A percentile compares a stretch with the other conserved stretches of the same genome.
Conservation (phyloP, 2,888 invertebrate species). For the Barypeithes pellucidus region DNA sequence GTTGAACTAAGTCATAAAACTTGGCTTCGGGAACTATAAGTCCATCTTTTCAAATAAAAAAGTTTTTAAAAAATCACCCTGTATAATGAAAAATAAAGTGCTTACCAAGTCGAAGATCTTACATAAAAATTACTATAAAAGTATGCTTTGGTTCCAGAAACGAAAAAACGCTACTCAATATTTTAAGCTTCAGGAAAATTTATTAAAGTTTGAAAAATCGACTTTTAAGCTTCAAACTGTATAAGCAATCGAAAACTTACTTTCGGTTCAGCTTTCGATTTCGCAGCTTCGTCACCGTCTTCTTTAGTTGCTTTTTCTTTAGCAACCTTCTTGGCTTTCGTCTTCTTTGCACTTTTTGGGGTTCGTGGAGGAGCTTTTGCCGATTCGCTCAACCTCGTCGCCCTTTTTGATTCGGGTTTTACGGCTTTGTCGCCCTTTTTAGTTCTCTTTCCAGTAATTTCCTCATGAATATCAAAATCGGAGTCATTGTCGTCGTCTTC, state of each 20-base stretch:
- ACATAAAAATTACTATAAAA: too few species aligned
- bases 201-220: too few species aligned
- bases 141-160: too few species aligned
- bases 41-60: too few species aligned
- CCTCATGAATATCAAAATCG: constrained; percentile 68
- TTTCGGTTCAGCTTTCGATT: constrained; percentile 14
- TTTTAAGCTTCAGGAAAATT: too few species aligned
- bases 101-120: too few species aligned
- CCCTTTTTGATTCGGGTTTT: constrained; percentile 12
- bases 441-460: constrained; percentile 56
- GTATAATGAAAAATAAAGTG: too few species aligned
- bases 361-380: constrained; percentile 45
- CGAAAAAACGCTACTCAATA: too few species aligned
- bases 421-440: constrained; percentile 56
- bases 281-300: constrained; percentile 20
- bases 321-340: constrained; percentile 29
- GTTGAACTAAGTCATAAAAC: too few species aligned
- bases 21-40: too few species aligned
- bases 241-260: constrained; percentile 24
- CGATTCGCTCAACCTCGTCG: constrained; percentile 53
- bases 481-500: constrained; percentile 72
- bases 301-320: constrained; percentile 19
- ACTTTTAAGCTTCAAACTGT: too few species aligned
- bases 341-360: constrained; percentile 36
- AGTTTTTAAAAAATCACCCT: too few species aligned